phyloP scores from a whole-genome alignment of 2,113 vertebrate genomes.

The Bombycilla garrulus region DNA sequence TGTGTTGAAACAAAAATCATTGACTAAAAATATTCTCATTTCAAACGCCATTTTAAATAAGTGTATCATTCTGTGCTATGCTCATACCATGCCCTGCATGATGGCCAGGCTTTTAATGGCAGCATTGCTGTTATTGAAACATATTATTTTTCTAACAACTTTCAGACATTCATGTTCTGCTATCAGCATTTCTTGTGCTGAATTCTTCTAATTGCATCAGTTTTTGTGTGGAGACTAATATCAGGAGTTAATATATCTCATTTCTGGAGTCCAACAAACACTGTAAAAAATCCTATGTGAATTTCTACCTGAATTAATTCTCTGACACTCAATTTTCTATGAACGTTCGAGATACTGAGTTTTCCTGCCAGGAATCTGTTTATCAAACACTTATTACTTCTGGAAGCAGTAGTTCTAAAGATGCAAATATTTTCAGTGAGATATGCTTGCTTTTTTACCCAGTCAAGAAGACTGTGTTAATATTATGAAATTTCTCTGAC shows the following conservation, averaged over 20 bases:
- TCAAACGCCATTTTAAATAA: not conserved
- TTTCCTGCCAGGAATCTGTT: not conserved
- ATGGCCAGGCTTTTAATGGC: not conserved
- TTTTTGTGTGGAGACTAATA: not conserved
- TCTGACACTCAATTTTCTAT: not conserved
- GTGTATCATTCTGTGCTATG: rapidly evolving
- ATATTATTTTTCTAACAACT: not conserved
- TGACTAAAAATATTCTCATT: not conserved
- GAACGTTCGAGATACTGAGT: not conserved
- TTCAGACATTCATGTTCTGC: not conserved
- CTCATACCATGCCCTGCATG: rapidly evolving
- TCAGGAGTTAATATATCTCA: not conserved
- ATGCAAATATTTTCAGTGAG: not conserved
- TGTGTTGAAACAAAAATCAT: not conserved
- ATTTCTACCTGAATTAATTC: not conserved
- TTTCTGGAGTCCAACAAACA: not conserved
- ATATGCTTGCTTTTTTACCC: not conserved
- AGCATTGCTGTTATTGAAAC: not conserved
- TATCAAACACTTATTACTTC: not conserved
- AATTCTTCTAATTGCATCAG: not conserved
- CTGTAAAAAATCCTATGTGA: not conserved
- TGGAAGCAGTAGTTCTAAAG: not conserved
- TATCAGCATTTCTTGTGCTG: not conserved
- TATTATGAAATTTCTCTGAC: not conserved
- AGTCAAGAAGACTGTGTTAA: not conserved